Conservation (phyloP, 2,888 invertebrate species). For the Nomada fucata region DNA sequence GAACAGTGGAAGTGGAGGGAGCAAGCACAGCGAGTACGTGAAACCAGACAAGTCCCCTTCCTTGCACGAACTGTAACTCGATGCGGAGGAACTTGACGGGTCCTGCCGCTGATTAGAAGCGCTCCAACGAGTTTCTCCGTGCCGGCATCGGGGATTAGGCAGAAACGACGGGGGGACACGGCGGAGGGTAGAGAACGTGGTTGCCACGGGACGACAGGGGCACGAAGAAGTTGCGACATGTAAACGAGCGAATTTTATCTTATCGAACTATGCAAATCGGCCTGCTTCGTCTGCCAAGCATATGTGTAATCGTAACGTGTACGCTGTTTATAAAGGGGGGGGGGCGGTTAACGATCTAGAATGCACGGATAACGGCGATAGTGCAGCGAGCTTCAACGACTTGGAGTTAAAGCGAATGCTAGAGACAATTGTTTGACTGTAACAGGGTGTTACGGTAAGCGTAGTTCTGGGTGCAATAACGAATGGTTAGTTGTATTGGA, state of each 20-base stretch:
- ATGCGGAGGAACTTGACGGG: conserved; percentile 79
- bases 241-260: conserved; percentile 55
- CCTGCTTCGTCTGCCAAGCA: conserved; percentile 5
- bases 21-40: conserved; percentile 36
- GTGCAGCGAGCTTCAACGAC: neutral
- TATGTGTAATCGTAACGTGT: conserved; percentile 30
- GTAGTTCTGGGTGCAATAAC: no score
- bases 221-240: conserved; percentile 36
- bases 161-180: conserved; percentile 65
- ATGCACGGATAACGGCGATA: no score
- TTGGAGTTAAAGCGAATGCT: neutral
- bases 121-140: conserved; percentile 79
- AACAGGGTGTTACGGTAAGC: no score
- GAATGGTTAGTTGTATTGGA: no score
- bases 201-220: conserved; percentile 3
- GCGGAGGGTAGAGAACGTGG: conserved; percentile 8
- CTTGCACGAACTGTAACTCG: conserved; percentile 73
- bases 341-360: neutral
- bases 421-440: neutral
- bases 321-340: neutral
- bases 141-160: conserved; percentile 77
- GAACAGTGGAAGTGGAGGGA: conserved; percentile 45
- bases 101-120: conserved; percentile 82
- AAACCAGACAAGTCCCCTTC: conserved; percentile 44
- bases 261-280: conserved; percentile 54